phyloP scores from a whole-genome alignment of 2,888 invertebrate genomes.

The Cybosia mesomella region DNA sequence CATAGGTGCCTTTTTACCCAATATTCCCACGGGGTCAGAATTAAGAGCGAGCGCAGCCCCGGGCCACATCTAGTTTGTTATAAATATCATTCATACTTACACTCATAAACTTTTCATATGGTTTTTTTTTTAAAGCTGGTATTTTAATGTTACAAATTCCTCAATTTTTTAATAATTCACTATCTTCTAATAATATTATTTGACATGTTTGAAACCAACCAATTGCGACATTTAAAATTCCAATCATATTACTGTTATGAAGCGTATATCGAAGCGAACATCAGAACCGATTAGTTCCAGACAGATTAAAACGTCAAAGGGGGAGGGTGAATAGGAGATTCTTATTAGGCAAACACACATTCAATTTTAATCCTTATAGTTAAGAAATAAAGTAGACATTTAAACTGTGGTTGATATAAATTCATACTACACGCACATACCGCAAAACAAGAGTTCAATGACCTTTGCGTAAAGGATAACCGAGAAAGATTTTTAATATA shows the following conservation, averaged over 20 bases:
- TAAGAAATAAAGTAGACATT: neutral
- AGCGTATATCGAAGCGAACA: constrained; percentile 57
- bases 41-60: no score
- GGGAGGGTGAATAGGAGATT: constrained; percentile 67
- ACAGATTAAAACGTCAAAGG: constrained; percentile 72
- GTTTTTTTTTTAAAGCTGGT: no score
- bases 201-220: neutral
- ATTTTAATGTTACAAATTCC: no score
- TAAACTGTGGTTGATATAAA: neutral
- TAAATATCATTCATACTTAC: no score
- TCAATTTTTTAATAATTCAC: no score
- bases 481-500: constrained; percentile 32
- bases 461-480: constrained; percentile 35
- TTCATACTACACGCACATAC: constrained; percentile 26
- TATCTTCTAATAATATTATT: neutral
- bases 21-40: no score
- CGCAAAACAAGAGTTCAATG: constrained; percentile 42
- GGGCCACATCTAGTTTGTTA: no score
- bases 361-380: constrained; percentile 2
- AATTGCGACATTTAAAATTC: constrained; percentile 31
- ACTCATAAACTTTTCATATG: no score
- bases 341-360: constrained; percentile 16
- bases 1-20: no score
- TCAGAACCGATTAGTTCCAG: constrained; percentile 77
- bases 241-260: constrained; percentile 53